Conservation (phyloP, 2,888 invertebrate genomes). For the Drosophila engyochracea region DNA sequence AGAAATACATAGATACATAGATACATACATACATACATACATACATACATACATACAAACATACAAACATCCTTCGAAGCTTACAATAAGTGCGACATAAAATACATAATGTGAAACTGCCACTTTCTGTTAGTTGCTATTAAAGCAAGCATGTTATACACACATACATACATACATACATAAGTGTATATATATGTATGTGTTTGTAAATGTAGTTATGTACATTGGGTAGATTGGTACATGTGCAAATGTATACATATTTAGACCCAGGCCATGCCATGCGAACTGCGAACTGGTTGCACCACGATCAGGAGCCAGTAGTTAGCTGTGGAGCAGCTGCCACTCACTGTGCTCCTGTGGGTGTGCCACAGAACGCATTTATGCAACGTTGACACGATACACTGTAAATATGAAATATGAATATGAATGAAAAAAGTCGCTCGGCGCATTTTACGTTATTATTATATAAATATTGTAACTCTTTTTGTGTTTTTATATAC, state of each 20-base stretch:
- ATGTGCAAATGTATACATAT: conserved; percentile 8
- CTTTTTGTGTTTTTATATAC: conserved; percentile 49
- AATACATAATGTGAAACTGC: conserved; percentile 48
- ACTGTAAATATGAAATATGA: conserved; percentile 47
- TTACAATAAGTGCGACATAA: conserved; percentile 9
- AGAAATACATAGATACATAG: neutral
- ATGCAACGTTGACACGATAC: conserved; percentile 21
- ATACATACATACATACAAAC: neutral
- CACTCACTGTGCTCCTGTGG: neutral
- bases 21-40: neutral
- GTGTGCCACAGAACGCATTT: conserved; percentile 25
- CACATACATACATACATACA: neutral
- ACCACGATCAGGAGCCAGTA: neutral
- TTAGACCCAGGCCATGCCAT: neutral
- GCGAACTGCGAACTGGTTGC: neutral
- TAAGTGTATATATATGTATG: neutral
- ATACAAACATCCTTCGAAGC: neutral
- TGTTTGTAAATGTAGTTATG: conserved; percentile 20
- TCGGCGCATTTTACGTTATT: conserved; percentile 32
- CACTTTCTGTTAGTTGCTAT: conserved; percentile 46
- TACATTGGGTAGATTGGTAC: neutral
- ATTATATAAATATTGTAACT: conserved; percentile 77
- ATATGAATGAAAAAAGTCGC: conserved; percentile 1
- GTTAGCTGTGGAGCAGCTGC: conserved; percentile 10
- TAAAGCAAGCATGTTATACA: conserved; percentile 19